These are phyloP conservation scores for Diceros bicornis DNA, from an alignment of 2,797 vertebrate species.

Conservation along the genomic window DNA sequence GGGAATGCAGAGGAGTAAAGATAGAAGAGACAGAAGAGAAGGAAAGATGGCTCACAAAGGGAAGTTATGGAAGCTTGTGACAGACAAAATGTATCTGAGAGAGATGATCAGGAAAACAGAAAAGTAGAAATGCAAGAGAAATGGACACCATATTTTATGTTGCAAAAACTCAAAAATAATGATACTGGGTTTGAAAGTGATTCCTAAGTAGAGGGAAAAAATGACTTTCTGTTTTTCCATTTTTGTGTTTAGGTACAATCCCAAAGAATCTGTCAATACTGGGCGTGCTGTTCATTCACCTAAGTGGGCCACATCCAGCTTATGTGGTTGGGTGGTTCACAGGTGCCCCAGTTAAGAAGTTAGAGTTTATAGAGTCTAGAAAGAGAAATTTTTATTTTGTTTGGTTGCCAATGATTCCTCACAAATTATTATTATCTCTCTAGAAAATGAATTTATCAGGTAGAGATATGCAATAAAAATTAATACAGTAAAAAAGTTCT, in stretches of 20 bases:
- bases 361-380: background rate
- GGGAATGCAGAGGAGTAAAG: background rate
- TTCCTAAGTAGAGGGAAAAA: background rate
- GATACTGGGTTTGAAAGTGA: background rate
- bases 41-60: background rate
- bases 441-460: background rate
- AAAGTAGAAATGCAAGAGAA: background rate
- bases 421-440: background rate
- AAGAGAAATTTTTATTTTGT: background rate
- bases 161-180: background rate
- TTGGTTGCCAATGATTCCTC: background rate
- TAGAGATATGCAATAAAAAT: background rate
- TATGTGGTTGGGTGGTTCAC: background rate
- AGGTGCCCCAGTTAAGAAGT: background rate
- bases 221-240: background rate
- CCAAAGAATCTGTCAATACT: background rate
- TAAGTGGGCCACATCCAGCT: no score
- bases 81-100: background rate
- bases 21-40: background rate
- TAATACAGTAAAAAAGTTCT: background rate
- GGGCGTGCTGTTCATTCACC: accelerated
- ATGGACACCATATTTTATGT: background rate
- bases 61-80: background rate
- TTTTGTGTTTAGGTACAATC: background rate
- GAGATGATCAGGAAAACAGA: background rate